Evolutionary conservation across 2,888 invertebrate species (phyloP), one percentile per base, ranked within the genome.

Genomic region (Cheilosia scutellata): DNA sequence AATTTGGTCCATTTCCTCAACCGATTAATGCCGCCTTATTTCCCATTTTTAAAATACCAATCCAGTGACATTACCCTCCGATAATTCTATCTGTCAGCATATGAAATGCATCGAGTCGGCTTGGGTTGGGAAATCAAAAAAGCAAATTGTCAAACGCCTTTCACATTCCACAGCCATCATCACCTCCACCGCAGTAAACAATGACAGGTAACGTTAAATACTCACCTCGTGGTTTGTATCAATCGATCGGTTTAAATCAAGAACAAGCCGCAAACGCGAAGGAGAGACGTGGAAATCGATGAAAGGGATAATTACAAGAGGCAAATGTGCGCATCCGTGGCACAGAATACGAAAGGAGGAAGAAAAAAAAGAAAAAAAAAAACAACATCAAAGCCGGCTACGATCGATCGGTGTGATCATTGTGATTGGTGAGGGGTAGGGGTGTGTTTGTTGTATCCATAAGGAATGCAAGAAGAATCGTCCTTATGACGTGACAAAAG

Each of bases 281-380:
- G 20, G 37, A 27, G 25, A n/a, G 33, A 29, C 37, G 33, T 9
- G 33, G 33, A 33, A 49, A 40, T 49, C 49, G 63, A 82, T 55
- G 76, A 70, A 76, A 76, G 82, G 76, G 63, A 76, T 76, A 82
- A 82, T 82, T 75, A 82, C 68, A 42, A 76, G 68, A 57, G 55
- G 58, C 49, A 63, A 57, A 68, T 60, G 66, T 66, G 68, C 70
- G 63, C 76, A 57, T 57, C 25, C 40, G 44, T 9, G 13, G 57
- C 31, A 31, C 58, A 13, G 20, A 6, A 25, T 13, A 4, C 47
- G 20, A 11, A 31, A n/a, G 6, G 40, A 31, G 25, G 20, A 66
- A 29, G 9, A 13, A 57, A 33, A 55, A 13, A 16, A 44, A 42
- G 13, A 33, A 25, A 37, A 2, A 16, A 60, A 40, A 62, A 37